These are phyloP conservation scores for Phaonia tiefii DNA, from an alignment of 2,888 invertebrate species.

Conservation along the genomic window DNA sequence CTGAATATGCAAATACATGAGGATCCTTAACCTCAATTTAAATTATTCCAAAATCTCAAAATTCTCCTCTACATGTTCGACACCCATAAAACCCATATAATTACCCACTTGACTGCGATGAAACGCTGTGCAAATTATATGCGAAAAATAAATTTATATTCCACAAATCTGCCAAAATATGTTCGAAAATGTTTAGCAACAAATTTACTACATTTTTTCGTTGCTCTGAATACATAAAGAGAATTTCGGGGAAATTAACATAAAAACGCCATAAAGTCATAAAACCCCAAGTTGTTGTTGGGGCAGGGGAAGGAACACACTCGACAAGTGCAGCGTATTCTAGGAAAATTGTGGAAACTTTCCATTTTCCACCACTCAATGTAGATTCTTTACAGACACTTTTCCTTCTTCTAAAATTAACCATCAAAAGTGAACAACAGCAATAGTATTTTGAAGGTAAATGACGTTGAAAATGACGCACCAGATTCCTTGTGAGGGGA, in stretches of 20 bases:
- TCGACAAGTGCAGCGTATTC: neutral
- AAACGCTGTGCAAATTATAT: constrained; percentile 24
- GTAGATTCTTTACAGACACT: constrained; percentile 15
- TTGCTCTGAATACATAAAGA: constrained; percentile 61
- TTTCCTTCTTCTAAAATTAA: constrained; percentile 58
- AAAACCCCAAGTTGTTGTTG: constrained; percentile 46
- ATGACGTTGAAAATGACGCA: constrained; percentile 19
- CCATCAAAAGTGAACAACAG: neutral
- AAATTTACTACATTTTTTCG: constrained; percentile 39
- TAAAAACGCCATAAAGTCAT: constrained; percentile 59
- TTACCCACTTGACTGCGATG: neutral
- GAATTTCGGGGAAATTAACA: constrained; percentile 54
- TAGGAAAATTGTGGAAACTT: constrained; percentile 65
- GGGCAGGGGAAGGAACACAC: neutral
- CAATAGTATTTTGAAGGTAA: constrained; percentile 23
- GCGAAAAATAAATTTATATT: constrained; percentile 55
- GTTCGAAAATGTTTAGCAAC: constrained; percentile 58
- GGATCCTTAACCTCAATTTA: neutral
- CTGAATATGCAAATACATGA: too few relatives aligned
- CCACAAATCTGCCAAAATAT: constrained; percentile 55
- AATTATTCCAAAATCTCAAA: neutral
- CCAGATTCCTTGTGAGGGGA: too few relatives aligned
- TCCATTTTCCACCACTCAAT: constrained; percentile 71
- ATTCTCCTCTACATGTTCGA: neutral
- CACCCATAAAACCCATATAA: constrained; percentile 1